A percentile compares a stretch with the other conserved stretches of the same genome.
Evolutionary conservation across 2,797 vertebrate species (phyloP).

Genomic region (Nasua narica): DNA sequence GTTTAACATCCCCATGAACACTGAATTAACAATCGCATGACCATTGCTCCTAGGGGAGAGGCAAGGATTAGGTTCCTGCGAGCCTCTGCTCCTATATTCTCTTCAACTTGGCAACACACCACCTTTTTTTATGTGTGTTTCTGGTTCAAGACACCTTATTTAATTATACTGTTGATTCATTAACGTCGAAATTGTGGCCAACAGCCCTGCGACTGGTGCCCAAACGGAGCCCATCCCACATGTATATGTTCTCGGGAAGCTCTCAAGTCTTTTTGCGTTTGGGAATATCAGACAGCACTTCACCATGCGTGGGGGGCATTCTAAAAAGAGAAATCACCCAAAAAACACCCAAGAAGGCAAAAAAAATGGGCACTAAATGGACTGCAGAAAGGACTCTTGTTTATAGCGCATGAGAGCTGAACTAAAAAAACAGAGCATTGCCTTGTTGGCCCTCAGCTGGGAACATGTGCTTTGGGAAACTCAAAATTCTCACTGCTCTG

Average conservation of each 20-base stretch:
- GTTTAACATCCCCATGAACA: neutral
- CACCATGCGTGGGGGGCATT: neutral
- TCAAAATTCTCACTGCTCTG: neutral
- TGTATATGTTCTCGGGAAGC: neutral
- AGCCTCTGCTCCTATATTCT: neutral
- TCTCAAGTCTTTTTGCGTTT: neutral
- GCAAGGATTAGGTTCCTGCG: neutral
- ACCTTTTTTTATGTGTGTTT: neutral
- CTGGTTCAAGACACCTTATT: neutral
- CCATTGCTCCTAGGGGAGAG: neutral
- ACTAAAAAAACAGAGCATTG: neutral
- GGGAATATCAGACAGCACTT: neutral
- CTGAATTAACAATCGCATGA: neutral
- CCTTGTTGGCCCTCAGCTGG: neutral
- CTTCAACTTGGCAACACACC: neutral
- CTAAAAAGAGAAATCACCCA: neutral
- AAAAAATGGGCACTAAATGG: neutral
- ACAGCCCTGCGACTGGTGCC: neutral
- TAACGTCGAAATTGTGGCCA: neutral
- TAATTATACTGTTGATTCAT: neutral
- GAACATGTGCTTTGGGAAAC: neutral
- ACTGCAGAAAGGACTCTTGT: neutral
- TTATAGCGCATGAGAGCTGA: neutral
- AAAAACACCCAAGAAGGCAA: neutral
- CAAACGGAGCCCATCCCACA: neutral